Conservation (phyloP, 2,113 vertebrate genomes). For the Microcebus jonahi region DNA sequence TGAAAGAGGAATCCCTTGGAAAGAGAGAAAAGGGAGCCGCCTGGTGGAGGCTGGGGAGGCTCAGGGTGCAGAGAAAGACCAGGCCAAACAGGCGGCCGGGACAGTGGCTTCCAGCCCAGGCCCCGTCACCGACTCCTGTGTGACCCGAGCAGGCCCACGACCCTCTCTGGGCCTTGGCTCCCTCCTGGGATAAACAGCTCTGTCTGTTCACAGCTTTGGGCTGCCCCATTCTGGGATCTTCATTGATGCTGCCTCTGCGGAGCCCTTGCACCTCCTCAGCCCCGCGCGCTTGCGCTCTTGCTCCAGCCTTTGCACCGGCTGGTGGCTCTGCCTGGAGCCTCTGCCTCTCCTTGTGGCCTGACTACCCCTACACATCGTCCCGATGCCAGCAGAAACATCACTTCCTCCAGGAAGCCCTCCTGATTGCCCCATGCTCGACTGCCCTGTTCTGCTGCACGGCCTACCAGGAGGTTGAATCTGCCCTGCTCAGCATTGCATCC, state of each 20-base stretch:
- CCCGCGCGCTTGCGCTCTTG: not conserved
- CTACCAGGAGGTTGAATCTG: not conserved
- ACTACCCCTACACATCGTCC: not conserved
- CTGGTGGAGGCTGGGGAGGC: not conserved
- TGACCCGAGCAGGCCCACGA: not conserved
- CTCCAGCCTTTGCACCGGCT: not conserved
- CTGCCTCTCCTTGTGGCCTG: not conserved
- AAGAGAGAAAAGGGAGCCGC: not conserved
- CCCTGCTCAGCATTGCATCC: not conserved
- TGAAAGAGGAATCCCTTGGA: not conserved
- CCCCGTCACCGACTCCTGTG: accelerated
- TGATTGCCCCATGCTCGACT: accelerated
- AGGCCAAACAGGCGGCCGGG: not conserved
- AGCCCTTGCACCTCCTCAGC: not conserved
- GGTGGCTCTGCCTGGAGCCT: not conserved
- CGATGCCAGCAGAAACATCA: not conserved
- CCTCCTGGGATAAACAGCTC: not conserved
- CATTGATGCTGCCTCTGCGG: not conserved
- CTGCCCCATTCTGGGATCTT: not conserved
- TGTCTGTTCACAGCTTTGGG: not conserved
- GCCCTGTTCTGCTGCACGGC: not conserved
- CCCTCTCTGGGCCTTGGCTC: not conserved
- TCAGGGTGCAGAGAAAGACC: not conserved
- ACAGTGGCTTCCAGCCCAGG: not conserved
- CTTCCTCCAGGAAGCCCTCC: not conserved